Evolutionary conservation across 2,888 invertebrate genomes (phyloP).

Genomic region (Trachelus troglodyta): DNA sequence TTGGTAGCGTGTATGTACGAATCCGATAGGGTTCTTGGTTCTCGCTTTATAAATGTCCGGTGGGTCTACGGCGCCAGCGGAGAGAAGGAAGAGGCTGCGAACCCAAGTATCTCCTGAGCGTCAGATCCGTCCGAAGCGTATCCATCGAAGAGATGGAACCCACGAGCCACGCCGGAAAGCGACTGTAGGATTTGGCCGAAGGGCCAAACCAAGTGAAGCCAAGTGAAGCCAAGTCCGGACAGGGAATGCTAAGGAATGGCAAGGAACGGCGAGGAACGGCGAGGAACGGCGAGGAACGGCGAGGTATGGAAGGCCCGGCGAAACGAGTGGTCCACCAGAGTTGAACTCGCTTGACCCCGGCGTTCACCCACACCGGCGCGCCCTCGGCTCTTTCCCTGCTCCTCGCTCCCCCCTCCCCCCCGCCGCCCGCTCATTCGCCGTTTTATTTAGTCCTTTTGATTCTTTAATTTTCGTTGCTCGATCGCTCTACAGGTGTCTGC

Average conservation of each 20-base stretch:
- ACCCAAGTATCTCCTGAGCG: no score
- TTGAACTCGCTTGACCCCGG: constrained; percentile 58
- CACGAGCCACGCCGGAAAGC: no score
- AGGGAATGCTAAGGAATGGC: not conserved
- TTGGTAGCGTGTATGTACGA: constrained; percentile 19
- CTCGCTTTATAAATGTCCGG: no score
- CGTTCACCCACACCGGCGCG: constrained; percentile 54
- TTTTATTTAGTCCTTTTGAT: constrained; percentile 43
- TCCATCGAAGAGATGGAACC: no score
- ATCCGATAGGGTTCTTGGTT: no score
- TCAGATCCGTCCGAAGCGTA: no score
- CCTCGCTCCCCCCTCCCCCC: constrained; percentile 13
- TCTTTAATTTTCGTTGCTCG: constrained; percentile 38
- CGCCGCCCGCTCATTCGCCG: constrained; percentile 10
- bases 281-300: not conserved
- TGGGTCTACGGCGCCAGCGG: no score
- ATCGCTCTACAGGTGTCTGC: constrained; percentile 53
- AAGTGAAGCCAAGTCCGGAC: no score
- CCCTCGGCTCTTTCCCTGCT: constrained; percentile 12
- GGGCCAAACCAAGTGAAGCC: no score
- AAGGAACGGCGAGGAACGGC: not conserved
- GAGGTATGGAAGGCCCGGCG: constrained; percentile 36
- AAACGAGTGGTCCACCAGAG: constrained; percentile 33
- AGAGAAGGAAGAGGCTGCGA: no score
- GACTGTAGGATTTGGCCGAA: no score